A percentile compares a stretch with the other conserved stretches of the same genome.
Evolutionary conservation across 2,888 invertebrate species (phyloP).

Genomic region (Nebria brevicollis): DNA sequence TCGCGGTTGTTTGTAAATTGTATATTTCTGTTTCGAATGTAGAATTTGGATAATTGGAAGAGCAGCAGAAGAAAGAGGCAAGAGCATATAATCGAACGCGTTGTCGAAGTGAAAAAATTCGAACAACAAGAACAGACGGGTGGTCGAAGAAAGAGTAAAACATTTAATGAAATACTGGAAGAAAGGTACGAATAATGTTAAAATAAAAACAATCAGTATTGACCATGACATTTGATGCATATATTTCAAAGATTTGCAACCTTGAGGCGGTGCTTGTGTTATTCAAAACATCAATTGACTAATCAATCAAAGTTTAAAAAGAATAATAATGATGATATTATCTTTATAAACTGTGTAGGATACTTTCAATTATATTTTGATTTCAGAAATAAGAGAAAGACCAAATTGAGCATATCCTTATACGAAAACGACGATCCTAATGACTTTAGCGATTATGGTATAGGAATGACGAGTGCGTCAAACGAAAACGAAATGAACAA

Average conservation of each 20-base stretch:
- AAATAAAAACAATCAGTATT: not conserved
- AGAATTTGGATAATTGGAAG: slow-evolving; percentile 96
- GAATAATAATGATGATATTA: not conserved
- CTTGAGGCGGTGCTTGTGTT: not conserved
- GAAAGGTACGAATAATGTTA: slow-evolving; percentile 70
- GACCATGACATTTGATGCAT: not conserved
- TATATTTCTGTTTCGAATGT: slow-evolving; percentile 52
- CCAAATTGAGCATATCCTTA: slow-evolving; percentile 71
- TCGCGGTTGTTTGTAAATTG: slow-evolving; percentile 35
- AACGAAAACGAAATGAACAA: slow-evolving; percentile 25
- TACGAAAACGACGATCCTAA: slow-evolving; percentile 85
- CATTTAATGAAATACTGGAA: slow-evolving; percentile 94
- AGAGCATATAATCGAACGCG: slow-evolving; percentile 89
- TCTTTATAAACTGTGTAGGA: slow-evolving; percentile 3
- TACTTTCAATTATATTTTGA: slow-evolving; percentile 14
- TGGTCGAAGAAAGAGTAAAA: slow-evolving; percentile 83
- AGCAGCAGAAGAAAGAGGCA: slow-evolving; percentile 91
- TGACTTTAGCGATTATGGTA: slow-evolving; percentile 86
- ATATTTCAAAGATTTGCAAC: not conserved
- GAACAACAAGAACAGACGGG: slow-evolving; percentile 79
- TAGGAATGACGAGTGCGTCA: slow-evolving; percentile 58
- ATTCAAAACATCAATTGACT: not conserved
- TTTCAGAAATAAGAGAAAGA: slow-evolving; percentile 66
- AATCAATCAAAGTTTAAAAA: not conserved
- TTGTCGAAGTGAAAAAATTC: slow-evolving; percentile 88